Conservation (phyloP, 1,140 invertebrate genomes). For the Eurosta solidaginis region DNA sequence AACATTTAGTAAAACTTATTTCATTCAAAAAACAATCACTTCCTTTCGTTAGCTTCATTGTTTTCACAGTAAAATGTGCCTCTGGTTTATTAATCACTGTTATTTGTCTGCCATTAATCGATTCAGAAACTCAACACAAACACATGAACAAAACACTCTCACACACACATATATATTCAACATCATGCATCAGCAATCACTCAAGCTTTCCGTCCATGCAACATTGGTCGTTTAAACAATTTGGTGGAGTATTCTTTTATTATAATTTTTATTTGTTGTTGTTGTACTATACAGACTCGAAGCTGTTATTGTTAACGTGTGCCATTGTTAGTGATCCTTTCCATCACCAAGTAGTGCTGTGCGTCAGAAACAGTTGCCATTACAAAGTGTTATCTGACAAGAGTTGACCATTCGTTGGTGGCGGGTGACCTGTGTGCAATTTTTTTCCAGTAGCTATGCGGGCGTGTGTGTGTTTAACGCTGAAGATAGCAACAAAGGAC, state of each 20-base stretch:
- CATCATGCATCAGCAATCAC: background rate
- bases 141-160: too few species aligned
- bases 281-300: background rate
- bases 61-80: background rate
- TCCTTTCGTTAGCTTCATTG: background rate
- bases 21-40: background rate
- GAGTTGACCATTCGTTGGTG: background rate
- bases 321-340: background rate
- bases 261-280: background rate
- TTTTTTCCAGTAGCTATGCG: background rate
- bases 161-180: too few species aligned
- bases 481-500: background rate
- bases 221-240: conserved; percentile 18
- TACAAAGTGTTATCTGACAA: conserved; percentile 12
- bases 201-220: background rate
- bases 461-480: background rate
- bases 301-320: background rate
- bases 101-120: conserved; percentile 15
- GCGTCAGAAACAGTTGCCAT: conserved; percentile 10
- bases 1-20: background rate
- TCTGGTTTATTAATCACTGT: background rate
- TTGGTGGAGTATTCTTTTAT: conserved; percentile 15
- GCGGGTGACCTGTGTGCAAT: background rate
- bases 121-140: background rate
- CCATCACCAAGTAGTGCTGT: background rate